Evolutionary conservation across 2,797 vertebrate species (phyloP).

Genomic region (Phylloscopus collybita): DNA sequence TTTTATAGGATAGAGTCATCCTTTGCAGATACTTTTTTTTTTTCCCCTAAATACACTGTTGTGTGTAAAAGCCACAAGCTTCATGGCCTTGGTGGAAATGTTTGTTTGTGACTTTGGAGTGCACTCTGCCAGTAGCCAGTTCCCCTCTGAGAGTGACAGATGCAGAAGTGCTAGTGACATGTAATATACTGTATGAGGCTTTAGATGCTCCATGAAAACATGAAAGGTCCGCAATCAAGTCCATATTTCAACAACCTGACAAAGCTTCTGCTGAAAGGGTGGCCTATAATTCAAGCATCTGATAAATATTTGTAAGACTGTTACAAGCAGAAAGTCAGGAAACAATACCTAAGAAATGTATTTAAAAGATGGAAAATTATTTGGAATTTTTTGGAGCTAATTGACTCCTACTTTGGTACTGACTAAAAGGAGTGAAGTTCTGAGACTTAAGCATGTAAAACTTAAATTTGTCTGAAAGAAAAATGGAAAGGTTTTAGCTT

Average conservation of each 20-base stretch:
- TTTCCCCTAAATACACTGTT: background rate
- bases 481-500: conserved; percentile 34
- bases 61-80: background rate
- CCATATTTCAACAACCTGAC: background rate
- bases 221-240: background rate
- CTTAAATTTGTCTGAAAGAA: conserved; percentile 48
- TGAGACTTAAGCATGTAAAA: background rate
- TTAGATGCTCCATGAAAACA: background rate
- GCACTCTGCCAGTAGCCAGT: background rate
- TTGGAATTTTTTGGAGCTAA: background rate
- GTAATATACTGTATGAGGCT: background rate
- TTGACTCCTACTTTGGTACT: background rate
- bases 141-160: background rate
- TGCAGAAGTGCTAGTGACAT: background rate
- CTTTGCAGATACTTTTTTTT: background rate
- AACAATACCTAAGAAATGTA: background rate
- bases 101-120: background rate
- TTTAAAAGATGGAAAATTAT: background rate
- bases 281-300: background rate
- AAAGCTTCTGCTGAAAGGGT: background rate
- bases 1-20: background rate
- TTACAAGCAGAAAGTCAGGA: background rate
- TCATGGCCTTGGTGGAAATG: background rate
- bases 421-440: background rate
- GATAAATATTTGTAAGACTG: background rate